Percentiles rank a stretch among this genome's conserved stretches.
Conservation (phyloP, 2,888 invertebrate genomes). For the Spisula subtruncata region DNA sequence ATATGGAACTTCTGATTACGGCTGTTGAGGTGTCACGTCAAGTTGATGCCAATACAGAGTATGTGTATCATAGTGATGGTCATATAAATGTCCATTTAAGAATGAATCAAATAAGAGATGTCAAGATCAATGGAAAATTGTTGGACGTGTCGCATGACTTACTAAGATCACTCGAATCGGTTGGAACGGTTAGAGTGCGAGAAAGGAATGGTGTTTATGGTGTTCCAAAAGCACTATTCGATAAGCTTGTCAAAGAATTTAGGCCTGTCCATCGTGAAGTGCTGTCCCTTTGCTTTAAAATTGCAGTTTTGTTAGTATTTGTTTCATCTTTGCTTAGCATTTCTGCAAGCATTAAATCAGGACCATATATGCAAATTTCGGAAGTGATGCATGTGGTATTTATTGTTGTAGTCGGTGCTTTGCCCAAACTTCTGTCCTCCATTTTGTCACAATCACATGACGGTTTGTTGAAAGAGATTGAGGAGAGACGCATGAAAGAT, state of each 20-base stretch:
- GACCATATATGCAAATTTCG: conserved; percentile 54
- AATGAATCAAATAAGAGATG: conserved; percentile 17
- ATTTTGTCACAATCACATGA: conserved; percentile 41
- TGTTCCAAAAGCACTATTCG: conserved; percentile 57
- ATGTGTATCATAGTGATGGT: conserved; percentile 22
- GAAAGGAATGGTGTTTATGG: conserved; percentile 50
- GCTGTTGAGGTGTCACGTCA: conserved; percentile 33
- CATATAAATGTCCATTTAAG: conserved; percentile 38
- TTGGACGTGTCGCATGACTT: conserved; percentile 41
- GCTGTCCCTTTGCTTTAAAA: conserved; percentile 48
- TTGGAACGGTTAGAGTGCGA: not conserved
- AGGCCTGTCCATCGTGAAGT: conserved; percentile 58
- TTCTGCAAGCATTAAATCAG: conserved; percentile 22
- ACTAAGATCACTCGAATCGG: not conserved
- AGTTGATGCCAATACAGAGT: conserved; percentile 18
- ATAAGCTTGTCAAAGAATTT: conserved; percentile 43
- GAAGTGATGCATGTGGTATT: conserved; percentile 71
- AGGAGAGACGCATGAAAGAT: conserved; percentile 46
- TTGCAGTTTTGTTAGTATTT: conserved; percentile 40
- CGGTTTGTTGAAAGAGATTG: conserved; percentile 45
- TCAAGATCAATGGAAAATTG: conserved; percentile 37
- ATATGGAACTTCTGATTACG: conserved; percentile 38
- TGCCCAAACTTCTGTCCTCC: conserved; percentile 57
- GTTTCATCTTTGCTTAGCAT: conserved; percentile 48
- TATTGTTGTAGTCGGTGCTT: conserved; percentile 63